Evolutionary conservation across 2,888 invertebrate species (phyloP), one percentile per base, ranked within the genome.

Genomic region (Carabus problematicus): DNA sequence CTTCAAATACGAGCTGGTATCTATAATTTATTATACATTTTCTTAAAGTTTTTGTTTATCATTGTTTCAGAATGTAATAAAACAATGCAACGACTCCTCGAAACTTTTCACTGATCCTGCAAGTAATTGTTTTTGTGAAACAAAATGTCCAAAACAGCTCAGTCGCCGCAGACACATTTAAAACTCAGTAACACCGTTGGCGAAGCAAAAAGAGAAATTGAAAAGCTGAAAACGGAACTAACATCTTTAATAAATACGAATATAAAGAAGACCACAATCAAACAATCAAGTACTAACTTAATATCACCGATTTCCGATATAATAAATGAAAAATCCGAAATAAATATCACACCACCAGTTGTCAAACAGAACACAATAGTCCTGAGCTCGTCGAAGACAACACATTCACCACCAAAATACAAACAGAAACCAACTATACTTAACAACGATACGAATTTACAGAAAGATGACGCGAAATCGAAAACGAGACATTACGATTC

Each of bases 401-500:
- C 61, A 49, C 42, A 55, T 29, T 0, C 11, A 14, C 19, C 49
- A 3, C 40, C 45, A 40, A 47, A 58, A 45, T 8, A 60, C 9
- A 43, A 56, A 70, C 39, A 39, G 8, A 39, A 52, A 39, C 45
- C 60, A n/a, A 43, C 64, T 12, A 42, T 40, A 14, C n/a, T 14
- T 19, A 64, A 42, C 39, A 19, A 12, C 14, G 60, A 70, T 39
- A 45, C 60, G 18, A 60, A 60, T n/a, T 8, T 60, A 40, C 49
- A 66, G 42, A 47, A 40, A 14, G 71, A 73, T 54, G 69, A 71
- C 56, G 56, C 67, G 45, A 71, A 72, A 43, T 74, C 69, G 54
- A 79, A 75, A 73, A 73, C 76, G 43, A 76, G 76, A 71, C 72
- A 75, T 67, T 87, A 87, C 74, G 83, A 86, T 77, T 80, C 82